Percentiles rank a stretch among this genome's conserved stretches.
Evolutionary conservation across 2,113 vertebrate genomes (phyloP).

Genomic region (Crocuta crocuta): DNA sequence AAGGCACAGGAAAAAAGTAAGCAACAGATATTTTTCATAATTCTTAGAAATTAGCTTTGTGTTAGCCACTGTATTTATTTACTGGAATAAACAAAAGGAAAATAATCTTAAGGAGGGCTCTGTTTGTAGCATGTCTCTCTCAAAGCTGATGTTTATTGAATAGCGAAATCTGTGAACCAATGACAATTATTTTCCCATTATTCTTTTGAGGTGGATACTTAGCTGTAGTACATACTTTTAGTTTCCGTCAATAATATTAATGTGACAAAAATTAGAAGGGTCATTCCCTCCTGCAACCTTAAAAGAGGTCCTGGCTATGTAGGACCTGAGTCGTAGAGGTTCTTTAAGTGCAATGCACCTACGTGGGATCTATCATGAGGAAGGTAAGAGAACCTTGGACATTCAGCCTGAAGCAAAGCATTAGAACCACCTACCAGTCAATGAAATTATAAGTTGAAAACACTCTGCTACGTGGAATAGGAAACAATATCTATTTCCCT

Average conservation of each 20-base stretch:
- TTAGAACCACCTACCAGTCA: not conserved
- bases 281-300: not conserved
- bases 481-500: not conserved
- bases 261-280: not conserved
- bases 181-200: not conserved
- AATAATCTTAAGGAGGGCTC: not conserved
- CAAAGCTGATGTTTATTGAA: not conserved
- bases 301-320: not conserved
- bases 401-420: not conserved
- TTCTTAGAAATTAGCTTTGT: not conserved
- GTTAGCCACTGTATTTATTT: not conserved
- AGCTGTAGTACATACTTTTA: not conserved
- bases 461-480: not conserved
- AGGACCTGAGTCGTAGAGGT: not conserved
- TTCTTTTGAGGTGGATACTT: not conserved
- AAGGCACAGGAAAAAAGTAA: not conserved
- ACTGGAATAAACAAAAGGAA: not conserved
- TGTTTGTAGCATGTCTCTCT: not conserved
- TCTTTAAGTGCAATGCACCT: not conserved
- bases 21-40: not conserved
- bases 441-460: not conserved
- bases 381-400: not conserved
- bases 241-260: not conserved
- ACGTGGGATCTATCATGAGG: not conserved
- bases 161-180: not conserved